Evolutionary conservation across 2,113 vertebrate genomes (phyloP).

Genomic region (Mormyrus iriodes): DNA sequence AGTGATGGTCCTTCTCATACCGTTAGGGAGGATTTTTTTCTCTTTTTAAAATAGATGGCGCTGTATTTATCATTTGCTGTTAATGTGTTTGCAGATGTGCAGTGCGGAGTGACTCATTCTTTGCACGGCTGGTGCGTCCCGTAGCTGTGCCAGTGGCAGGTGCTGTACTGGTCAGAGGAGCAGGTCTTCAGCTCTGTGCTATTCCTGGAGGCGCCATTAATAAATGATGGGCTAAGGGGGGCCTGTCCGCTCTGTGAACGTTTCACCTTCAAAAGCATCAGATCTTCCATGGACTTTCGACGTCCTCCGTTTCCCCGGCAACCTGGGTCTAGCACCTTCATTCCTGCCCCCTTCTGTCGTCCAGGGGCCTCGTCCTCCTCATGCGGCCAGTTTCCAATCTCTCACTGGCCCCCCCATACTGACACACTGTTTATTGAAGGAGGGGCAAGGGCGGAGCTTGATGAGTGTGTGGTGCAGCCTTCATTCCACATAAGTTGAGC

Average conservation of each 20-base stretch:
- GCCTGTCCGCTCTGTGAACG: not conserved
- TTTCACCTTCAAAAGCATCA: conserved; percentile 19
- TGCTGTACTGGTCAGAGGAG: not conserved
- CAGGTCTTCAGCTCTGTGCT: not conserved
- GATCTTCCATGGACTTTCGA: conserved; percentile 9
- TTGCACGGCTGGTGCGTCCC: not conserved
- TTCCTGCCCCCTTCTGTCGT: not conserved
- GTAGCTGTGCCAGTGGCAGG: not conserved
- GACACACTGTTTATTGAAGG: not conserved
- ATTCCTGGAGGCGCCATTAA: not conserved
- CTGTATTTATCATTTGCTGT: not conserved
- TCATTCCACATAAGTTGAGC: not conserved
- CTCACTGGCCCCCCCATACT: not conserved
- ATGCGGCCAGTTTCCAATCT: not conserved
- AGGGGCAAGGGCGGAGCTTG: not conserved
- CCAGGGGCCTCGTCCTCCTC: not conserved
- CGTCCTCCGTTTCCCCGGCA: conserved; percentile 59
- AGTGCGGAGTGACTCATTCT: not conserved
- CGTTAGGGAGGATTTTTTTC: not conserved
- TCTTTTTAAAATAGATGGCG: not conserved
- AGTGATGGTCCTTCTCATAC: not conserved
- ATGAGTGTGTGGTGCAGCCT: not conserved
- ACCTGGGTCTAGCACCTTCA: conserved; percentile 46
- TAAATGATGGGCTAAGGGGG: not conserved
- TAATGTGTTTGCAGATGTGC: not conserved